Conservation (phyloP, 2,113 vertebrate species). For the Axis porcinus region DNA sequence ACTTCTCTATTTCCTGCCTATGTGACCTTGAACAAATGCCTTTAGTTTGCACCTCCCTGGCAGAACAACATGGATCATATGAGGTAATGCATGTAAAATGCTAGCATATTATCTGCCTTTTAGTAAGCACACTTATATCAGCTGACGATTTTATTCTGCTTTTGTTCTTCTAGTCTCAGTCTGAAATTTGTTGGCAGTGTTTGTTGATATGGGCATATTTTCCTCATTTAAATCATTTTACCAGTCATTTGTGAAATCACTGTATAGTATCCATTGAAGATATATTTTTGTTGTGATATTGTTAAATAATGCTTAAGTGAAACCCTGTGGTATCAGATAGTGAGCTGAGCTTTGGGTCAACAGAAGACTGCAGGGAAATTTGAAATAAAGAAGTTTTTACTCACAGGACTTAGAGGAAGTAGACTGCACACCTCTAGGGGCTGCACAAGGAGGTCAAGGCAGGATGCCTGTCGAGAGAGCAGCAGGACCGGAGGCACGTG, state of each 20-base stretch:
- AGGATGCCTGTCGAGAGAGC: background rate
- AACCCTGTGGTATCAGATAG: background rate
- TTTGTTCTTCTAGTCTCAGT: background rate
- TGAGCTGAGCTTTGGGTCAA: background rate
- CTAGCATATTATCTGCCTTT: background rate
- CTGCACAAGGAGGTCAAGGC: background rate
- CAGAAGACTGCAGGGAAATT: background rate
- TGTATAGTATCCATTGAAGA: background rate
- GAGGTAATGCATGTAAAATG: background rate
- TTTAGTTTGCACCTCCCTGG: background rate
- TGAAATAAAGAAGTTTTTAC: background rate
- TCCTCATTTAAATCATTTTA: background rate
- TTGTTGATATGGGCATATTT: background rate
- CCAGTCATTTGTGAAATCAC: background rate
- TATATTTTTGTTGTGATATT: background rate
- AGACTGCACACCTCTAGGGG: no score
- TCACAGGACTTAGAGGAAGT: background rate
- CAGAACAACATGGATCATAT: background rate
- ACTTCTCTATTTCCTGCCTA: background rate
- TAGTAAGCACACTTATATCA: background rate
- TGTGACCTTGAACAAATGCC: background rate
- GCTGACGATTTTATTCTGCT: background rate
- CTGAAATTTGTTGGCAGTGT: background rate
- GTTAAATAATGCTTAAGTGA: background rate
- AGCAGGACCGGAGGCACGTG: background rate